A percentile compares a stretch with the other conserved stretches of the same genome.
phyloP scores from a whole-genome alignment of 2,797 vertebrate species.

The Salmo trutta region DNA sequence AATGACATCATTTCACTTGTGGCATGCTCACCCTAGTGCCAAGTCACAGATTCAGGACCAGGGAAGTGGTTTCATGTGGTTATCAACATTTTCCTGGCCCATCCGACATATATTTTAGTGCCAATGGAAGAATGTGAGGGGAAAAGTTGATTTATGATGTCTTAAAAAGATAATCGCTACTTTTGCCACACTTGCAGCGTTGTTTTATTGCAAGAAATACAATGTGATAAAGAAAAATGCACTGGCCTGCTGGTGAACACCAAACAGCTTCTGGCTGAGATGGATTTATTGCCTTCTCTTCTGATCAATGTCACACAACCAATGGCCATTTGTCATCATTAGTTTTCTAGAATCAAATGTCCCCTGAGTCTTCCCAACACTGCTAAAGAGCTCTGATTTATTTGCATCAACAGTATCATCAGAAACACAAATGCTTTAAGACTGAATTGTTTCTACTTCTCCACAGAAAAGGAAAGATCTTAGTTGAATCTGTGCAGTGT shows the following conservation, averaged over 20 bases:
- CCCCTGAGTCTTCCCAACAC: neutral
- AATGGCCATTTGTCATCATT: neutral
- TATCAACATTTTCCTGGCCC: conserved; percentile 38
- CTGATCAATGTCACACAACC: neutral
- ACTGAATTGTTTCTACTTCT: neutral
- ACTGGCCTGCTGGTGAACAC: neutral
- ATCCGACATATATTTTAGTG: conserved; percentile 3
- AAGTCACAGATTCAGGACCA: neutral
- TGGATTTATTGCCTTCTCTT: neutral
- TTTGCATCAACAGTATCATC: neutral
- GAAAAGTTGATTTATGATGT: conserved; percentile 1
- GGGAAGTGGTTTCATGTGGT: conserved; percentile 26
- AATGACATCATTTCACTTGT: neutral
- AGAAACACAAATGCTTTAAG: neutral
- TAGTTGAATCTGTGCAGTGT: neutral
- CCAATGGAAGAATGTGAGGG: conserved; percentile 27
- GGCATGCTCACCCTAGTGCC: neutral
- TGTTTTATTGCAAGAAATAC: conserved; percentile 15
- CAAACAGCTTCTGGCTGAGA: neutral
- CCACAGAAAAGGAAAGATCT: neutral
- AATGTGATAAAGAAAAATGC: neutral
- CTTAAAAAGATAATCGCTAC: conserved; percentile 18
- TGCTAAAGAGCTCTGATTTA: neutral
- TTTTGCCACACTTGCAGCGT: conserved; percentile 5
- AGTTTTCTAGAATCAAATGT: neutral